A percentile compares a stretch with the other conserved stretches of the same genome.
These are phyloP conservation scores for Thereva unica DNA, from an alignment of 2,888 invertebrate species.

Conservation along the genomic window DNA sequence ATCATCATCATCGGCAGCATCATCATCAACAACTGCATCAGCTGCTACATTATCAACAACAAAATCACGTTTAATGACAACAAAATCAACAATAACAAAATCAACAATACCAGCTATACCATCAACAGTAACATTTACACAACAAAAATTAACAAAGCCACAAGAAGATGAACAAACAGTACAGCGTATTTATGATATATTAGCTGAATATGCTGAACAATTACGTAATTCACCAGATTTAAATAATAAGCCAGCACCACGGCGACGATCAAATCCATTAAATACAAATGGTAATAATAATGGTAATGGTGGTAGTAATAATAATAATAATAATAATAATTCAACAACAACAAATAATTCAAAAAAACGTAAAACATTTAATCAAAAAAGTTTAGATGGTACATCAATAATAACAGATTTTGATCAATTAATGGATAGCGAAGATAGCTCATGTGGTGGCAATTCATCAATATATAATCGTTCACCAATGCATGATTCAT, in stretches of 20 bases:
- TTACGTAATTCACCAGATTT: conserved; percentile 77
- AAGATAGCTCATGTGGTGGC: conserved; percentile 20
- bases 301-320: background rate
- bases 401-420: conserved; percentile 59
- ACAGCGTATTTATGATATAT: conserved; percentile 76
- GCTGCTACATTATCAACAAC: conserved; percentile 48
- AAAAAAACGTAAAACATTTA: conserved; percentile 30
- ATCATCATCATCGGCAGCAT: background rate
- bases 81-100: conserved; percentile 2
- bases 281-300: conserved; percentile 44
- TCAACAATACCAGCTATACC: background rate
- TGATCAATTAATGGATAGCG: conserved; percentile 40
- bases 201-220: conserved; percentile 80
- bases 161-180: conserved; percentile 82
- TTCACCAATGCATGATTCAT: conserved; percentile 22
- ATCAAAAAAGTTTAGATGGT: conserved; percentile 60
- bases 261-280: conserved; percentile 74
- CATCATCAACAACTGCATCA: conserved; percentile 3
- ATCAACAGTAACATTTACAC: too few relatives aligned
- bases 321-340: conserved; percentile 25
- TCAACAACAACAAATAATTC: conserved; percentile 47
- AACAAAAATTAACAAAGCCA: conserved; percentile 60
- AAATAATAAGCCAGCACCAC: conserved; percentile 79
- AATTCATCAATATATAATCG: conserved; percentile 19
- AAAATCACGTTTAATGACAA: background rate